These are phyloP conservation scores for Cheilosia soror DNA, from an alignment of 2,888 invertebrate species.

Conservation along the genomic window DNA sequence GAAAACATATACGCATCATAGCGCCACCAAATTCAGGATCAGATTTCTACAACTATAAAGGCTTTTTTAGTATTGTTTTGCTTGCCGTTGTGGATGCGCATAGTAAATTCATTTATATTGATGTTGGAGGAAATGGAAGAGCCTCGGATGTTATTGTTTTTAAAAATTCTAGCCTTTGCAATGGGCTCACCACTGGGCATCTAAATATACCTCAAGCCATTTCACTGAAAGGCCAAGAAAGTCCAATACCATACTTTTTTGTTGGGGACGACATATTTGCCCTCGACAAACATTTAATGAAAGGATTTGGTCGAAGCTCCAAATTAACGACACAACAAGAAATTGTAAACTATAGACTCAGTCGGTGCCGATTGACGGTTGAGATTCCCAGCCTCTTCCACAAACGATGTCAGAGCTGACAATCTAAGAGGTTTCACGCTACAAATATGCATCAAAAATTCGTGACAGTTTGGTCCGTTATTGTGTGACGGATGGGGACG, in stretches of 20 bases:
- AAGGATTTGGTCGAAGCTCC: neutral
- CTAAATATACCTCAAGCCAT: constrained; percentile 6
- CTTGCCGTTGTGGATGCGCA: constrained; percentile 59
- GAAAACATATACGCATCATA: constrained; percentile 43
- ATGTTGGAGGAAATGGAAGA: constrained; percentile 49
- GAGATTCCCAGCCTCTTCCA: constrained; percentile 5
- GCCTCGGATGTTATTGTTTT: constrained; percentile 19
- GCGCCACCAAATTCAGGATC: constrained; percentile 38
- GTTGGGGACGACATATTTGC: constrained; percentile 14
- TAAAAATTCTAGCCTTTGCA: constrained; percentile 4
- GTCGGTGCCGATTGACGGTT: constrained; percentile 7
- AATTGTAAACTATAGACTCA: constrained; percentile 18
- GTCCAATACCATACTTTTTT: constrained; percentile 8
- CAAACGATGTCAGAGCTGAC: constrained; percentile 5
- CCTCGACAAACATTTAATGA: constrained; percentile 1
- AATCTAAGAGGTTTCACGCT: neutral
- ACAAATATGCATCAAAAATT: neutral
- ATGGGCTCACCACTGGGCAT: neutral
- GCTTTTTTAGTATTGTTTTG: constrained; percentile 41
- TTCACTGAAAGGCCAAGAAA: neutral
- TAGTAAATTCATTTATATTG: constrained; percentile 52
- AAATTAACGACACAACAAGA: constrained; percentile 5
- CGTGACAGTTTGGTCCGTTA: neutral
- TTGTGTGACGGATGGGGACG: constrained; percentile 22
- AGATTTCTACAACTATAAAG: constrained; percentile 48